Percentiles rank a stretch among this genome's conserved stretches.
Conservation (phyloP, 2,888 invertebrate genomes). For the Megalurothrips usitatus region DNA sequence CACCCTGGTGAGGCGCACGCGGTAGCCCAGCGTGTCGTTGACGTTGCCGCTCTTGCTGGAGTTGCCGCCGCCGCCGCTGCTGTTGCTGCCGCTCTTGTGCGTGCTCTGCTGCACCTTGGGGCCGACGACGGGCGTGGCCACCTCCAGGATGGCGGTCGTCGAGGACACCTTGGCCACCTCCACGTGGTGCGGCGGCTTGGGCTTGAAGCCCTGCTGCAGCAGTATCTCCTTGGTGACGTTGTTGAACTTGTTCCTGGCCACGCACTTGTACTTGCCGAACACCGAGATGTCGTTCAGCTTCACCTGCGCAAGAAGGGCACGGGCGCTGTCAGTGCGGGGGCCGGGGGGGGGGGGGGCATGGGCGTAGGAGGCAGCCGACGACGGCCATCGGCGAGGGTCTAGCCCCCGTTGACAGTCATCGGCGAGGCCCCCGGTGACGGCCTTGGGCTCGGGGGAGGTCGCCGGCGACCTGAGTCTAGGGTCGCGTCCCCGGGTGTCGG, state of each 20-base stretch:
- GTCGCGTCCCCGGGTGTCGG: too few species aligned
- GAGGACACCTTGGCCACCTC: slow-evolving; percentile 33
- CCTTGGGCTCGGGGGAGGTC: too few species aligned
- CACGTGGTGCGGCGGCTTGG: slow-evolving; percentile 47
- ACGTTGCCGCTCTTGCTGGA: background rate
- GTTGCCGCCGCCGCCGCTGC: background rate
- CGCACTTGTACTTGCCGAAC: slow-evolving; percentile 43
- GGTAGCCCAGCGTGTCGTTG: slow-evolving; percentile 13
- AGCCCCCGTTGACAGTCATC: too few species aligned
- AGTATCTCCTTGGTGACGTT: slow-evolving; percentile 46
- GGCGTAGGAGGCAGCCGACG: too few species aligned
- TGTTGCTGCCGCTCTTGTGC: slow-evolving; percentile 9
- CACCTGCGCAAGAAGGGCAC: slow-evolving; percentile 40
- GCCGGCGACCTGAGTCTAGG: too few species aligned
- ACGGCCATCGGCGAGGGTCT: too few species aligned
- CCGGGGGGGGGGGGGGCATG: too few species aligned
- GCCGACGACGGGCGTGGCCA: slow-evolving; percentile 36
- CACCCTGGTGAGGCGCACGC: background rate
- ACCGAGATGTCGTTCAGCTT: slow-evolving; percentile 43
- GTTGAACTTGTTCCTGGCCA: slow-evolving; percentile 37
- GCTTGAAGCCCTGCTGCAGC: slow-evolving; percentile 53
- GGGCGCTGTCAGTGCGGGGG: too few species aligned
- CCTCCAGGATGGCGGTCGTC: slow-evolving; percentile 35
- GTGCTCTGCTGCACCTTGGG: slow-evolving; percentile 36
- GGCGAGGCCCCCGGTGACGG: too few species aligned